Evolutionary conservation across 1,140 invertebrate genomes (phyloP).

Genomic region (Halesus radiatus): DNA sequence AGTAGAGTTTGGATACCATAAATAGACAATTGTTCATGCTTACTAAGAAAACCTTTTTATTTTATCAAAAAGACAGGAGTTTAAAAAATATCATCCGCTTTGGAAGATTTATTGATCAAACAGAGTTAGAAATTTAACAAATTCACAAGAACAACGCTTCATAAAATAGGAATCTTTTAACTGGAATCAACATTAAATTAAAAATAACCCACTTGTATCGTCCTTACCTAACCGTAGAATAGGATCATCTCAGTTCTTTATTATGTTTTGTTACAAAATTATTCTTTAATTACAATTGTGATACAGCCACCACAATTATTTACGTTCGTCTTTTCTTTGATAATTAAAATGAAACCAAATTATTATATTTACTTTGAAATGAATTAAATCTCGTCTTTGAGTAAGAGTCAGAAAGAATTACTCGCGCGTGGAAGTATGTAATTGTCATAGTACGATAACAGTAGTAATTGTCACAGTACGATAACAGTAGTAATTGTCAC

Average conservation of each 20-base stretch:
- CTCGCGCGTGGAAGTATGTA: slow-evolving; percentile 20
- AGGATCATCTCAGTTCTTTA: slow-evolving; percentile 48
- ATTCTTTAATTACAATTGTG: slow-evolving; percentile 53
- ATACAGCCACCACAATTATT: slow-evolving; percentile 53
- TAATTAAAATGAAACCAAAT: slow-evolving; percentile 52
- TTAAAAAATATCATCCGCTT: no score
- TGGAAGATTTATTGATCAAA: no score
- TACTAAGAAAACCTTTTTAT: no score
- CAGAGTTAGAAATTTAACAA: no score
- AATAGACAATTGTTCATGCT: no score
- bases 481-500: background rate
- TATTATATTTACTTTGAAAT: slow-evolving; percentile 52
- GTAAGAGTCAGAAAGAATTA: slow-evolving; percentile 45
- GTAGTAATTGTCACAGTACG: background rate
- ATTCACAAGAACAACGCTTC: no score
- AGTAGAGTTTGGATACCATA: no score
- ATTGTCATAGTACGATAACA: background rate
- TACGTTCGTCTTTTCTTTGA: slow-evolving; percentile 51
- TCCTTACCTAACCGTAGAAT: background rate
- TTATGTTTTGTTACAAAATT: slow-evolving; percentile 55
- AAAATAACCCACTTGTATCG: no score
- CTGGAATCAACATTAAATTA: no score
- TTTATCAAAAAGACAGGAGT: no score
- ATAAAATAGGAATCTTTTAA: no score
- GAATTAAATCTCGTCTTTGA: slow-evolving; percentile 48